Base-by-base conservation (phyloP, 2,888 invertebrate species). In the Tiliacea citrago region DNA sequence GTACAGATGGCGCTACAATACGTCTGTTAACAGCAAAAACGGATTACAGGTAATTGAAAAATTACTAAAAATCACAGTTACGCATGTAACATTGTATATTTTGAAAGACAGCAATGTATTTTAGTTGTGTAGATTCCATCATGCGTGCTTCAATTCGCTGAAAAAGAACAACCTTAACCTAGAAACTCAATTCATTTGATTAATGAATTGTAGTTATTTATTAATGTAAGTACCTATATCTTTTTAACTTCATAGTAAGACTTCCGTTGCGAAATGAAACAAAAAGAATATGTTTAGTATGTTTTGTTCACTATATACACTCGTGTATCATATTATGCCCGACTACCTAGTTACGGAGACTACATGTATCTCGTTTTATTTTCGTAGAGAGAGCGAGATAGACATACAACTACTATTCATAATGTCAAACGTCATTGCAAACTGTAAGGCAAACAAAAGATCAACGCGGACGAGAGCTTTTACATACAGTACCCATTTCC, bases 381-480 rank as follows among this genome's bases (percentile, higher is more conserved):
- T 83, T 82, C 72, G 81, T 69, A 42, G 82, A 78, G 45, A 66
- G 84, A 88, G 73, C 70, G 83, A 86, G 88, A 87, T 67, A 74
- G 81, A 68, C 29, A 61, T 78, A 75, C 68, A 60, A 79, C 85
- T 86, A 83, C 85, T 86, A 84, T 79, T 87, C 85, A 83, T 83
- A 87, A 87, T 87, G 88, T 87, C 86, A 89, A 88, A 88, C 84
- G 89, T 88, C 88, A 87, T 79, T 77, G 72, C 78, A 75, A 85
- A 85, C 83, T 75, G 80, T 82, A 86, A 83, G 72, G 81, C 82
- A 86, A 86, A 87, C 85, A 88, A 88, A 83, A 86, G 84, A 84
- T 75, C 81, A 83, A 67, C 83, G 74, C 79, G 81, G 68, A 70
- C 65, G 60, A 81, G 65, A 89, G 88, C 88, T 91, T 89, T 88